phyloP scores from a whole-genome alignment of 2,888 invertebrate genomes.

The Phania funesta region DNA sequence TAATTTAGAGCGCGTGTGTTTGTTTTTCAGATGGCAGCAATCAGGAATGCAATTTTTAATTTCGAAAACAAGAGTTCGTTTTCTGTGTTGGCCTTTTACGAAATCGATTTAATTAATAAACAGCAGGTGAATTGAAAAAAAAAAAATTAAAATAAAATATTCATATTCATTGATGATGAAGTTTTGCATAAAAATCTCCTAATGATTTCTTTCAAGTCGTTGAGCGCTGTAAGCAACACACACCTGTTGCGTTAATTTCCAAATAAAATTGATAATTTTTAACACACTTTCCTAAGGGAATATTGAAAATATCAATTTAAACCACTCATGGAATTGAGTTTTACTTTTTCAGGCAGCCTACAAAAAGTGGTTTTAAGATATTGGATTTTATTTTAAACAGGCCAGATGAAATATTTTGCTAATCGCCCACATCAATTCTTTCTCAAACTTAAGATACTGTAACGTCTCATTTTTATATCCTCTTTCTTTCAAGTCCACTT shows the following conservation, averaged over 20 bases:
- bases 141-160: slow-evolving; percentile 6
- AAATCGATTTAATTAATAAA: slow-evolving; percentile 33
- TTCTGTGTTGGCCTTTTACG: background rate
- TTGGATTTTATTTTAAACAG: too few relatives aligned
- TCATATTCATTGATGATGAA: slow-evolving; percentile 14
- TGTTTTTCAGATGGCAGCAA: background rate
- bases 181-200: slow-evolving; percentile 16
- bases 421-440: too few relatives aligned
- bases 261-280: background rate
- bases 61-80: slow-evolving; percentile 9
- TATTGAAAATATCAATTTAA: background rate
- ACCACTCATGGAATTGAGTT: too few relatives aligned
- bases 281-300: background rate
- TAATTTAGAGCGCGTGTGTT: slow-evolving; percentile 57
- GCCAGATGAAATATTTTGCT: too few relatives aligned
- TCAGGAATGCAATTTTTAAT: slow-evolving; percentile 8
- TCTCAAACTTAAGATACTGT: too few relatives aligned
- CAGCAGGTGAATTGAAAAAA: too few relatives aligned
- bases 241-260: background rate
- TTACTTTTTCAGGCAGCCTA: too few relatives aligned
- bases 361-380: too few relatives aligned
- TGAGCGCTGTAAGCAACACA: background rate
- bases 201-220: slow-evolving; percentile 16
- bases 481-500: too few relatives aligned
- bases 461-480: too few relatives aligned